Conservation (phyloP, 2,888 invertebrate genomes). For the Cataglyphis rosenhaueri region DNA sequence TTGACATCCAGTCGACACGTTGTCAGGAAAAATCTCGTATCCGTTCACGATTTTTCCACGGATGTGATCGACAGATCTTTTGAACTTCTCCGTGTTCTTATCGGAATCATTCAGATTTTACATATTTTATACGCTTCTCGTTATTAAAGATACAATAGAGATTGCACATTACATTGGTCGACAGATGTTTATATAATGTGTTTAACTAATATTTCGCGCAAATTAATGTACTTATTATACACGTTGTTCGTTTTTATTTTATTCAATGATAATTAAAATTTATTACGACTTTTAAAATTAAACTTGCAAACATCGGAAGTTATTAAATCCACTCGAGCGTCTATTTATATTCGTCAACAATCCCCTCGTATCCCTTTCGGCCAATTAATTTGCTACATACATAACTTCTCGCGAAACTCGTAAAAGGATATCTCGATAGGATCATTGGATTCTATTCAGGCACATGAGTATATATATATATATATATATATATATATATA, state of each 20-base stretch:
- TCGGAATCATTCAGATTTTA: background rate
- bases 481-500: too few species aligned
- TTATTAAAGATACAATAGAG: constrained; percentile 7
- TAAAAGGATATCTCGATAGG: constrained; percentile 27
- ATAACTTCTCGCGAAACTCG: constrained; percentile 1
- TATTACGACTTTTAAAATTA: background rate
- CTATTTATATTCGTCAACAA: constrained; percentile 1
- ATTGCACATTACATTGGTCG: constrained; percentile 30
- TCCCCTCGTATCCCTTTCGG: constrained; percentile 5
- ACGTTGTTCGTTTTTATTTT: background rate
- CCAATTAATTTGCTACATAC: constrained; percentile 17
- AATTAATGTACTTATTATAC: background rate
- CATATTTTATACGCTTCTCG: background rate
- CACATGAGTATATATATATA: too few species aligned
- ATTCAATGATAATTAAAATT: constrained; percentile 4
- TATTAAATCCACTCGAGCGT: constrained; percentile 7
- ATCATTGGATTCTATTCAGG: constrained; percentile 47
- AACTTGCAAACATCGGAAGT: background rate
- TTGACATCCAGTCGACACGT: constrained; percentile 49
- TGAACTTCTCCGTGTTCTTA: background rate
- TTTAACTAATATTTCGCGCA: background rate
- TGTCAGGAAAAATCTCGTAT: constrained; percentile 69
- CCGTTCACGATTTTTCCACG: constrained; percentile 42
- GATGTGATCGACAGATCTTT: constrained; percentile 32
- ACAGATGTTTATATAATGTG: background rate